These are phyloP conservation scores for Zaprionus bogoriensis DNA, from an alignment of 2,888 invertebrate genomes.

Conservation along the genomic window DNA sequence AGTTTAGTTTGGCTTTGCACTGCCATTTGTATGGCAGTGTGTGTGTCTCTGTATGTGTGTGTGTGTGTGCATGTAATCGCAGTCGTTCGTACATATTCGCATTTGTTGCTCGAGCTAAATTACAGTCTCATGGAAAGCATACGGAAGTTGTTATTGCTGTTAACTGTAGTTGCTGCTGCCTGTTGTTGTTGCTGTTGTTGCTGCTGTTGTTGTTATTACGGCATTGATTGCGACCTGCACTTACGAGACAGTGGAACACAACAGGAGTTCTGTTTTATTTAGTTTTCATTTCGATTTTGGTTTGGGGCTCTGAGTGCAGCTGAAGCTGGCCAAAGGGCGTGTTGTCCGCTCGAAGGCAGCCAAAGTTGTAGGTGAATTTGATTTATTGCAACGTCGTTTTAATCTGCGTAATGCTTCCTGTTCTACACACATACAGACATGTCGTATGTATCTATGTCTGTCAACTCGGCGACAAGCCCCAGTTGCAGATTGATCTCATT, in stretches of 20 bases:
- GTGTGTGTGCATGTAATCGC: not conserved
- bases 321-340: constrained; percentile 53
- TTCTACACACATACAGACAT: constrained; percentile 10
- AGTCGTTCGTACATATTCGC: not conserved
- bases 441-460: not conserved
- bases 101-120: constrained; percentile 54
- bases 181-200: constrained; percentile 14
- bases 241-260: constrained; percentile 13
- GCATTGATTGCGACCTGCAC: constrained; percentile 42
- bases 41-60: not conserved
- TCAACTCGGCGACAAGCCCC: constrained; percentile 48
- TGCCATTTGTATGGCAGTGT: constrained; percentile 6
- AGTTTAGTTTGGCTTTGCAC: constrained; percentile 11
- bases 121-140: constrained; percentile 48
- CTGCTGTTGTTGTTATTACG: constrained; percentile 43
- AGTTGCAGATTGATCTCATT: constrained; percentile 48
- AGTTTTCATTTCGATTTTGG: no score
- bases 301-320: not conserved
- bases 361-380: constrained; percentile 55
- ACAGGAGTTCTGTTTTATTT: constrained; percentile 23
- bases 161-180: constrained; percentile 13
- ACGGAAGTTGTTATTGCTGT: constrained; percentile 56
- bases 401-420: constrained; percentile 61
- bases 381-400: constrained; percentile 57
- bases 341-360: constrained; percentile 17